Evolutionary conservation across 2,113 vertebrate genomes (phyloP), one percentile per base, ranked within the genome.

Genomic region (Meleagris gallopavo): DNA sequence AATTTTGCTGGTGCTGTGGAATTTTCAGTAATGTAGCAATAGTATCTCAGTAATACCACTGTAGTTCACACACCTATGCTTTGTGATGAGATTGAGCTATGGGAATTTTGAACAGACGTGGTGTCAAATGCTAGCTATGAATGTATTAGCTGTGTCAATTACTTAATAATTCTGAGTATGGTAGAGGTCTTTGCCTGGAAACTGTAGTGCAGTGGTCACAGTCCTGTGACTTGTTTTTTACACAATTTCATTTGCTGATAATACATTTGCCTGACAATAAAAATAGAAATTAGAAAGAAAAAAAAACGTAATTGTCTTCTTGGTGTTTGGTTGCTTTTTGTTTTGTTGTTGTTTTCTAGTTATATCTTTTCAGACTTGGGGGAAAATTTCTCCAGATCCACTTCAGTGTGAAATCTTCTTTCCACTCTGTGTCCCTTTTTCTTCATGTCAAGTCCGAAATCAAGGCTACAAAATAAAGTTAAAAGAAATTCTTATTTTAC

Each of bases 191-290:
- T 81, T 91, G 20, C 34, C n/a, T 89, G 27, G 61, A 69, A 86
- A 45, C 61, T 78, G 25, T 81, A 91, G n/a, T 72, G 34, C 17
- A 65, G 12, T 74, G 15, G 24, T 72, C 43, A 61, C 70, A 85
- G 88, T 11, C 69, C 57, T 25, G 4, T 83, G n/a, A 75, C 34
- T 79, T 64, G 20, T 48, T 85, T 82, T 94, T 92, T 64, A 77
- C 0, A 0, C 20, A 38, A 2, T 91, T 95, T 77, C 48, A 81
- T 79, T 73, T 93, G 45, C 70, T 94, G 52, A 75, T 9, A 90
- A 86, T 88, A 78, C 81, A 27, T 91, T 94, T 93, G 36, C 52
- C 73, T 90, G 69, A 91, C 46, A 94, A 95, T 96, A 95, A 97
- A 96, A 94, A 24, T 17, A 69, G 9, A 86, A 65, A 71, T 58